Evolutionary conservation across 2,888 invertebrate genomes (phyloP).

Genomic region (Drosophila basisetae): DNA sequence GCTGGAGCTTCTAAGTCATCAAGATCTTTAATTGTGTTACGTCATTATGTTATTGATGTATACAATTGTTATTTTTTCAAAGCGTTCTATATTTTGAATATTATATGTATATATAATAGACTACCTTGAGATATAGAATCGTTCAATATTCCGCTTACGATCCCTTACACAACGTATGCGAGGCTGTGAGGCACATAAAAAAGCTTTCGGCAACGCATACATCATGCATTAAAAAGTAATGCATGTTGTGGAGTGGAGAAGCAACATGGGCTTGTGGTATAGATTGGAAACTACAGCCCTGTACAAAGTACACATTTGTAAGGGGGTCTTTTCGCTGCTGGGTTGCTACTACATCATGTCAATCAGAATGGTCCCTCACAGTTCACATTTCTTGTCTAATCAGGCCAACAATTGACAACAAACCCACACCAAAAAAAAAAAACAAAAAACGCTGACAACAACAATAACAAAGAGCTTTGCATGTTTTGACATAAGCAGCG

Average conservation of each 20-base stretch:
- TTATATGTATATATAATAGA: neutral
- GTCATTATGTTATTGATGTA: neutral
- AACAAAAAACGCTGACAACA: neutral
- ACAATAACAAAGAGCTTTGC: slow-evolving; percentile 27
- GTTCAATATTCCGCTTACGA: neutral
- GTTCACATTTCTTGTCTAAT: slow-evolving; percentile 52
- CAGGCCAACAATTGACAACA: slow-evolving; percentile 71
- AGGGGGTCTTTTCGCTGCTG: neutral
- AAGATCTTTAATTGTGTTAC: neutral
- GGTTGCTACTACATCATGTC: slow-evolving; percentile 53
- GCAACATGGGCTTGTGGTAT: neutral
- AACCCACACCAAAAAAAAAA: slow-evolving; percentile 45
- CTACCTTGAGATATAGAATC: neutral
- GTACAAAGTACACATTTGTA: neutral
- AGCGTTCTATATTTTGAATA: neutral
- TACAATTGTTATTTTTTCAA: neutral
- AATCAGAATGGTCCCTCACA: slow-evolving; percentile 50
- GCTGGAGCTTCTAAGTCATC: neutral
- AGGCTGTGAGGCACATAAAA: neutral
- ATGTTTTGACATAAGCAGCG: slow-evolving; percentile 66
- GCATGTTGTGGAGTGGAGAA: neutral
- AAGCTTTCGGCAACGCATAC: neutral
- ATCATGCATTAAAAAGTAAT: neutral
- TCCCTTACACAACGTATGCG: neutral
- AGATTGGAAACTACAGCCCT: too few species aligned